Percentiles rank a stretch among this genome's conserved stretches.
These are phyloP conservation scores for Anthrax anthrax DNA, from an alignment of 2,888 invertebrate genomes.

Conservation along the genomic window DNA sequence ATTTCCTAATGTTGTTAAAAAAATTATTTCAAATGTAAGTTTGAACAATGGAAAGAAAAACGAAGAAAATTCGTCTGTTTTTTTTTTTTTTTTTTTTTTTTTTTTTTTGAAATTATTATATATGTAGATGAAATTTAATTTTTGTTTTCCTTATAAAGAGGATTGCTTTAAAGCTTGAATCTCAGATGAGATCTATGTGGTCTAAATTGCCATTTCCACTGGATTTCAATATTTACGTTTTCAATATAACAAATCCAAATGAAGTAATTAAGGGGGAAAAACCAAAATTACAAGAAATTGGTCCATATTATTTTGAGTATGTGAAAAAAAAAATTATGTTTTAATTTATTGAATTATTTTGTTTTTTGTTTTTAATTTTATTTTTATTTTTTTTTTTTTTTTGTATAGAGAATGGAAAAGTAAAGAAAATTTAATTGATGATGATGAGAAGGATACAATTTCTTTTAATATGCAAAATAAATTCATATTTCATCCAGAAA, in stretches of 20 bases:
- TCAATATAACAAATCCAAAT: conserved; percentile 67
- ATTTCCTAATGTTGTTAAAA: neutral
- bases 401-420: conserved; percentile 61
- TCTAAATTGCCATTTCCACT: conserved; percentile 59
- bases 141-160: conserved; percentile 38
- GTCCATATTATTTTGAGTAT: conserved; percentile 73
- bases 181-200: conserved; percentile 65
- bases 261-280: conserved; percentile 54
- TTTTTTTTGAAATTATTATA: too few relatives aligned
- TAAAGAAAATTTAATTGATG: conserved; percentile 58
- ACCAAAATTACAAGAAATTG: conserved; percentile 61
- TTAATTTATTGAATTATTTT: neutral
- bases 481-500: conserved; percentile 50
- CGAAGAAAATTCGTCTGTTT: too few relatives aligned
- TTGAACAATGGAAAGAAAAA: too few relatives aligned
- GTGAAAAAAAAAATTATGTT: conserved; percentile 23
- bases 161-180: conserved; percentile 56
- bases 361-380: neutral
- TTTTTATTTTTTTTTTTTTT: neutral
- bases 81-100: neutral
- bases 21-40: neutral
- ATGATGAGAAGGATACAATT: conserved; percentile 57
- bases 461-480: conserved; percentile 52
- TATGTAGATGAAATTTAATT: too few relatives aligned
- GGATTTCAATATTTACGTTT: conserved; percentile 62